These are phyloP conservation scores for Drosophila teissieri DNA, from an alignment of 1,140 invertebrate species.

Conservation along the genomic window DNA sequence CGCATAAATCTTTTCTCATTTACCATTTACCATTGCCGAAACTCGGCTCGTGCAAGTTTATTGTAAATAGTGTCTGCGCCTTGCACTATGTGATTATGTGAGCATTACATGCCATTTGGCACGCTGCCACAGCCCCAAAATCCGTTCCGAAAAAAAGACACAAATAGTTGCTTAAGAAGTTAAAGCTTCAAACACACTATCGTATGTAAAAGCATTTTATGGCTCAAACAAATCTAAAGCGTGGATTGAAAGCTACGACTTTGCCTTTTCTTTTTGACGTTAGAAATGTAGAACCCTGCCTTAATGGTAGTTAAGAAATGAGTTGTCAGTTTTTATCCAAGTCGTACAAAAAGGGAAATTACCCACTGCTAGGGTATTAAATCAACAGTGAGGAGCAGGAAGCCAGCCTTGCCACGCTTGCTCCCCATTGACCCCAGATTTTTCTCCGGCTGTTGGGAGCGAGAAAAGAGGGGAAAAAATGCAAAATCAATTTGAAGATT, in stretches of 20 bases:
- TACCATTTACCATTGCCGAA: slow-evolving; percentile 71
- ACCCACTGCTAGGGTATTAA: slow-evolving; percentile 2
- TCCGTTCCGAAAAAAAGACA: neutral
- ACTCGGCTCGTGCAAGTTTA: slow-evolving; percentile 41
- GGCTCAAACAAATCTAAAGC: no score
- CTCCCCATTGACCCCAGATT: slow-evolving; percentile 51
- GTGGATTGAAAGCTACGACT: no score
- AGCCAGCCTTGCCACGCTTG: slow-evolving; percentile 58
- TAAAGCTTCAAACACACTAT: neutral
- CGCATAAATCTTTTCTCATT: slow-evolving; percentile 76
- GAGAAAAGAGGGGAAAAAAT: slow-evolving; percentile 30
- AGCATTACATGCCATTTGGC: slow-evolving; percentile 69
- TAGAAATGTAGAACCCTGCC: no score
- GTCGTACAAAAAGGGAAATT: neutral
- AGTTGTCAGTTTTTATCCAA: no score
- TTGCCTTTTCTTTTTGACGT: no score
- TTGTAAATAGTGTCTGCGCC: slow-evolving; percentile 54
- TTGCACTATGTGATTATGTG: slow-evolving; percentile 51
- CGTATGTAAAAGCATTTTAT: no score
- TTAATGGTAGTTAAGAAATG: no score
- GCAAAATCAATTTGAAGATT: slow-evolving; percentile 57
- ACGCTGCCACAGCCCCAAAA: slow-evolving; percentile 47
- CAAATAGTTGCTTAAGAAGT: neutral
- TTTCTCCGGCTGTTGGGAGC: neutral
- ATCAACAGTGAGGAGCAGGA: slow-evolving; percentile 41